Evolutionary conservation across 37 sponge, comb jelly and placozoan species (phyloP).

Genomic region (Ianthella basta): DNA sequence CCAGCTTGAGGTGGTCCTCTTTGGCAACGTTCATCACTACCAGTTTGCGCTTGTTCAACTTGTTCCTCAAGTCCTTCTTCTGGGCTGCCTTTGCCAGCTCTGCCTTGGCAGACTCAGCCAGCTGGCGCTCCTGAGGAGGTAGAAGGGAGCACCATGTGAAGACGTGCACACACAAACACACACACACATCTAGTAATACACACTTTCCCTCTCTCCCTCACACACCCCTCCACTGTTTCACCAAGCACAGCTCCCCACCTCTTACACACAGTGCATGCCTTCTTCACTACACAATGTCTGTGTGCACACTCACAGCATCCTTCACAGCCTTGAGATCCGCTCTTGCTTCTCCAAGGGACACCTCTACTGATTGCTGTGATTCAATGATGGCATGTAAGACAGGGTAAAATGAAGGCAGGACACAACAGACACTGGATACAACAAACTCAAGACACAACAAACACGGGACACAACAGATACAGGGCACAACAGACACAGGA

Average conservation of each 20-base stretch:
- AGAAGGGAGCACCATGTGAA: not conserved
- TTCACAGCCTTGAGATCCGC: constrained; percentile 1
- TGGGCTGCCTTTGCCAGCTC: not conserved
- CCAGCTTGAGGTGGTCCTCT: constrained; percentile 52
- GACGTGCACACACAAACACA: not conserved
- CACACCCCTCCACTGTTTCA: too few relatives aligned
- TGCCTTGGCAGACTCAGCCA: too few relatives aligned
- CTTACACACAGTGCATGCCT: too few relatives aligned
- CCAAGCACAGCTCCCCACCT: too few relatives aligned
- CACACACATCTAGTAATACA: too few relatives aligned
- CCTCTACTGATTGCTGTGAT: constrained; percentile 11
- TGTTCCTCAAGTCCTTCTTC: constrained; percentile 46
- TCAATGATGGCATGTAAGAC: too few relatives aligned
- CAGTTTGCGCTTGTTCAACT: constrained; percentile 35
- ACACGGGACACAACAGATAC: not conserved
- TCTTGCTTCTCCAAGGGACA: not conserved
- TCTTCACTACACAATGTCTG: too few relatives aligned
- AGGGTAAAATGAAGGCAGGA: not conserved
- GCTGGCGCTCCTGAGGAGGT: too few relatives aligned
- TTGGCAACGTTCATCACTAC: constrained; percentile 51
- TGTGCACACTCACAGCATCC: constrained; percentile 28
- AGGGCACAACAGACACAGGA: not conserved
- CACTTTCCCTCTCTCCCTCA: too few relatives aligned
- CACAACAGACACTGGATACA: not conserved
- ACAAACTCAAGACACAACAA: not conserved